Base-by-base conservation (phyloP, 2,888 invertebrate genomes). In the Drosophila fulvimacula region DNA sequence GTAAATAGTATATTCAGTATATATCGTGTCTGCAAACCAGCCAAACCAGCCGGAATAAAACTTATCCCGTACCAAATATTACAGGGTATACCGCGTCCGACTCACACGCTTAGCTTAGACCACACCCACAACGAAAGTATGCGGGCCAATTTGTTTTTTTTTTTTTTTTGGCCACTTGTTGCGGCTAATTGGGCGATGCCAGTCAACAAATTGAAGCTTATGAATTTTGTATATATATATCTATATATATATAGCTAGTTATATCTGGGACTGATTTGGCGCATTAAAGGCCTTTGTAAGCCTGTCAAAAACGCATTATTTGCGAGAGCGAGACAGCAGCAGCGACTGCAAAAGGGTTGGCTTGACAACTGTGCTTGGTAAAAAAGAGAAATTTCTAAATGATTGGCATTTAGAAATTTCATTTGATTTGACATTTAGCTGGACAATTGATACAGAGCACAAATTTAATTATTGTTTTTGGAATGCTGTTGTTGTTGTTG, bases 361-460 rank as follows among this genome's bases (percentile, higher is more conserved):
- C 59, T 81, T 81, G 87, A 84, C 89, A 75, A 78, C 68, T 85
- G 71, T 66, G 27, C 51, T 27, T 27, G 38, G 46, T 46, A 64
- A 61, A 77, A 79, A 81, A 88, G 89, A 90, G 89, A 90, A 87
- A 90, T 79, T 55, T 55, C 39, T 90, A 78, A 77, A 79, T 87
- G 90, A 87, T 90, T 87, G 89, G 79, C 89, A 79, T 89, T 90
- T 88, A 87, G 89, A 88, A 89, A 89, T 76, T 81, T 66, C 49
- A 71, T 79, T 81, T 81, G 71, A 82, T 74, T 75, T 75, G 86
- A 88, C 81, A 81, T 71, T 76, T 76, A 66, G 63, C 51, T 65
- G 46, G 48, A 69, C 79, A 65, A 69, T 71, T 67, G 73, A 69
- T 73, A 24, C 52, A 11, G n/a, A 52, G 52, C 34, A 21, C 10